Conservation (phyloP, 2,888 invertebrate species). For the Aromia moschata region DNA sequence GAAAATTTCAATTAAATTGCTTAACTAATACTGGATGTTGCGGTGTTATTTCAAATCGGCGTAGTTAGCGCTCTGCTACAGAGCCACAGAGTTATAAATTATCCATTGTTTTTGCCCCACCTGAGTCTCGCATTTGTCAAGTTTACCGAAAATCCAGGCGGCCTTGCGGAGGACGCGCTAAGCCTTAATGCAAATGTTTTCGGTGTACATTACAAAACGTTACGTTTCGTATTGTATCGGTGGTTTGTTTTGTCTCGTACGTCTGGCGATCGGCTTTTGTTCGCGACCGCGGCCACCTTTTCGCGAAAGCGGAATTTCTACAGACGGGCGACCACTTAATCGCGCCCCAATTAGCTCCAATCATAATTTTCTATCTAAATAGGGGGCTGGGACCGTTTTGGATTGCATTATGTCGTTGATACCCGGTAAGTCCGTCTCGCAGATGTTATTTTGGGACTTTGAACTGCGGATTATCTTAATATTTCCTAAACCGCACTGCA, state of each 20-base stretch:
- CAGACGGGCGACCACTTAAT: neutral
- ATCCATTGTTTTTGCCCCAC: slow-evolving; percentile 46
- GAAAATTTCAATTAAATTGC: too few species aligned
- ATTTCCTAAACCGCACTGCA: too few species aligned
- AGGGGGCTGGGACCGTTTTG: neutral
- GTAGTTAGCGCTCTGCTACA: slow-evolving; percentile 10
- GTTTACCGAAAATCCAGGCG: slow-evolving; percentile 51
- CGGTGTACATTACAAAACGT: slow-evolving; percentile 34
- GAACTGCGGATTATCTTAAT: too few species aligned
- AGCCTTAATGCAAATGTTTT: slow-evolving; percentile 43
- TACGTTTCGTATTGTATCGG: slow-evolving; percentile 18
- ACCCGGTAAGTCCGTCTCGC: too few species aligned
- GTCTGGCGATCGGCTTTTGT: neutral
- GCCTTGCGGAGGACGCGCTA: slow-evolving; percentile 50
- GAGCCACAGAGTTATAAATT: slow-evolving; percentile 42
- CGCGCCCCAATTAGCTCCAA: neutral
- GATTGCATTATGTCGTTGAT: neutral
- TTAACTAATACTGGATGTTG: too few species aligned
- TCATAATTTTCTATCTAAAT: neutral
- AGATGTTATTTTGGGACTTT: too few species aligned
- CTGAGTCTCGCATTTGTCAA: slow-evolving; percentile 48
- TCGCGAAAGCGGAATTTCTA: neutral
- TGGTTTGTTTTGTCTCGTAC: slow-evolving; percentile 7
- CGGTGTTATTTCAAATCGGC: too few species aligned
- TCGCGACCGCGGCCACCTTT: too few species aligned